Evolutionary conservation across 2,797 vertebrate genomes (phyloP).

Genomic region (Acipenser oxyrinchus): DNA sequence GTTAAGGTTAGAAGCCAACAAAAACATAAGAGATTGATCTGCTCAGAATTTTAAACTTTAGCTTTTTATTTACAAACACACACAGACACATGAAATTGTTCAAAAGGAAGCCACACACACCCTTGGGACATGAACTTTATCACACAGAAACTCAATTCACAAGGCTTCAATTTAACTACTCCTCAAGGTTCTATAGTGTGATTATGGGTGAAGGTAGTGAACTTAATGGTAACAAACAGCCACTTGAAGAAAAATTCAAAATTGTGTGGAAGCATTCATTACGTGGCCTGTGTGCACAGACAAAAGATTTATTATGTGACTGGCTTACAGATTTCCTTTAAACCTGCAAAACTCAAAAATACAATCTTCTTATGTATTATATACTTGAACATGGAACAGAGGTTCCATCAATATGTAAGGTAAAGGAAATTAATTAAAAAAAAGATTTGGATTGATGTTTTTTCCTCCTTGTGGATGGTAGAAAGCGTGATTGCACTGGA

Average conservation of each 20-base stretch:
- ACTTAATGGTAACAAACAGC: neutral
- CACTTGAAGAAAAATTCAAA: neutral
- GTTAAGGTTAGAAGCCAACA: too few relatives aligned
- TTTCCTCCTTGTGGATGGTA: too few relatives aligned
- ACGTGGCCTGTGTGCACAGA: neutral
- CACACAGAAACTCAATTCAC: neutral
- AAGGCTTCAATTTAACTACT: neutral
- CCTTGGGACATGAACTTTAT: conserved; percentile 1
- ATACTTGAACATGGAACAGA: too few relatives aligned
- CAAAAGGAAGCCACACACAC: neutral
- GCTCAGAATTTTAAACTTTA: neutral
- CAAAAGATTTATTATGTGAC: neutral
- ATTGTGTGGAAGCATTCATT: neutral
- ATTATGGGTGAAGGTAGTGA: neutral
- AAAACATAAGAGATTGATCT: too few relatives aligned
- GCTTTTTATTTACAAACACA: neutral
- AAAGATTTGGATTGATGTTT: too few relatives aligned
- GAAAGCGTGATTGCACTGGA: too few relatives aligned
- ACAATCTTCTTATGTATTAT: too few relatives aligned
- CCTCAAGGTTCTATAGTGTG: neutral
- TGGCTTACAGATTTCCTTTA: neutral
- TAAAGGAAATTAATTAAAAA: too few relatives aligned
- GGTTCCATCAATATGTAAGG: too few relatives aligned
- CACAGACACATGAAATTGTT: neutral
- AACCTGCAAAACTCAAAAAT: neutral